Evolutionary conservation across 1,140 invertebrate genomes (phyloP).

Genomic region (Brachionus koreanus): DNA sequence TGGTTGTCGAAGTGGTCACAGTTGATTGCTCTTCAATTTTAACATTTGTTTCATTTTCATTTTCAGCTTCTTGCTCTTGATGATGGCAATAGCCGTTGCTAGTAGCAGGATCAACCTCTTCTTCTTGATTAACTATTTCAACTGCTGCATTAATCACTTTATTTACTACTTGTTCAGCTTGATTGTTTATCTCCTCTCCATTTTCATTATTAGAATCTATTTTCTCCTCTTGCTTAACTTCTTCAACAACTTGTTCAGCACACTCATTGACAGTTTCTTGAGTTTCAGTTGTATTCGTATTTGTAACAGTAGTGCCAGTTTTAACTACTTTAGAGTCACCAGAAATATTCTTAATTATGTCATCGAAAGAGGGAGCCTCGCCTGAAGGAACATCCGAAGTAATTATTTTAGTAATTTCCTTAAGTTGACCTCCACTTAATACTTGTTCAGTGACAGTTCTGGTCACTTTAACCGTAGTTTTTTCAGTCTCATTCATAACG

Average conservation of each 20-base stretch:
- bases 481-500: constrained; percentile 36
- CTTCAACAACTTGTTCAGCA: neutral
- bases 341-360: neutral
- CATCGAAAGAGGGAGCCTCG: neutral
- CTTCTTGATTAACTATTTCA: constrained; percentile 4
- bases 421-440: neutral
- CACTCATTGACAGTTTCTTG: neutral
- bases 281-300: neutral
- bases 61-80: neutral
- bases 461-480: constrained; percentile 34
- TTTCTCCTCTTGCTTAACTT: neutral
- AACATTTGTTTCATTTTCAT: neutral
- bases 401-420: neutral
- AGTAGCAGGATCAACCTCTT: neutral
- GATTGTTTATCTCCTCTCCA: neutral
- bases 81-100: neutral
- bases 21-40: constrained; percentile 25
- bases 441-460: constrained; percentile 38
- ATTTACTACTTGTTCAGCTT: constrained; percentile 27
- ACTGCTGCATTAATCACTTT: constrained; percentile 9
- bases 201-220: neutral
- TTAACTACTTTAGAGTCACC: neutral
- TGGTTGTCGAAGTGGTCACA: constrained; percentile 13
- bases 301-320: neutral
- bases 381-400: neutral